A percentile compares a stretch with the other conserved stretches of the same genome.
Evolutionary conservation across 2,113 vertebrate species (phyloP).

Genomic region (Nibea coibor): DNA sequence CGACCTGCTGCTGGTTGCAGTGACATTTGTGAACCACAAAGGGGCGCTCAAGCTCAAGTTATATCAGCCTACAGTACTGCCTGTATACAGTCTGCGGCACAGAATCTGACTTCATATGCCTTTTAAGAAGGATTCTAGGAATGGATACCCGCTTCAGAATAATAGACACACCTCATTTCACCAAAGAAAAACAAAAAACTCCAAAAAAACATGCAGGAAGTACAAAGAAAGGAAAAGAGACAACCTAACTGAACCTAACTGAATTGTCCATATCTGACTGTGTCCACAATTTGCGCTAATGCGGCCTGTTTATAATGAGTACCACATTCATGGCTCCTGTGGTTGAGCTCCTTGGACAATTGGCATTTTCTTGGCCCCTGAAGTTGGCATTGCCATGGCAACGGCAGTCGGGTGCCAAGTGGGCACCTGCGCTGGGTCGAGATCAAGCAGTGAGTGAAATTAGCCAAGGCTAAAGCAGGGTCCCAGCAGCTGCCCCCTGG

Average conservation of each 20-base stretch:
- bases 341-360: slow-evolving; percentile 58
- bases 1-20: slow-evolving; percentile 38
- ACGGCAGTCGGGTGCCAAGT: slow-evolving; percentile 68
- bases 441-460: slow-evolving; percentile 80
- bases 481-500: slow-evolving; percentile 74
- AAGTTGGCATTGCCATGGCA: slow-evolving; percentile 78
- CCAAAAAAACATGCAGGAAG: no score
- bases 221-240: neutral
- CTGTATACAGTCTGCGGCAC: neutral
- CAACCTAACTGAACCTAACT: neutral
- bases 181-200: neutral
- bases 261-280: slow-evolving; percentile 15
- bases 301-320: slow-evolving; percentile 25
- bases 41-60: slow-evolving; percentile 38
- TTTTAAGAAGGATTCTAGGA: neutral
- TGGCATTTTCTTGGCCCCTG: slow-evolving; percentile 65
- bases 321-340: slow-evolving; percentile 33
- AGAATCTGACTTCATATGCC: neutral
- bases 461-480: slow-evolving; percentile 76
- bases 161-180: neutral
- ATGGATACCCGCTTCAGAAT: neutral
- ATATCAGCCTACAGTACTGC: neutral
- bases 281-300: slow-evolving; percentile 12
- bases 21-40: slow-evolving; percentile 51
- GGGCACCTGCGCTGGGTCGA: slow-evolving; percentile 77